phyloP scores from a whole-genome alignment of 1,140 invertebrate species.

The Drosophila ogumai region DNA sequence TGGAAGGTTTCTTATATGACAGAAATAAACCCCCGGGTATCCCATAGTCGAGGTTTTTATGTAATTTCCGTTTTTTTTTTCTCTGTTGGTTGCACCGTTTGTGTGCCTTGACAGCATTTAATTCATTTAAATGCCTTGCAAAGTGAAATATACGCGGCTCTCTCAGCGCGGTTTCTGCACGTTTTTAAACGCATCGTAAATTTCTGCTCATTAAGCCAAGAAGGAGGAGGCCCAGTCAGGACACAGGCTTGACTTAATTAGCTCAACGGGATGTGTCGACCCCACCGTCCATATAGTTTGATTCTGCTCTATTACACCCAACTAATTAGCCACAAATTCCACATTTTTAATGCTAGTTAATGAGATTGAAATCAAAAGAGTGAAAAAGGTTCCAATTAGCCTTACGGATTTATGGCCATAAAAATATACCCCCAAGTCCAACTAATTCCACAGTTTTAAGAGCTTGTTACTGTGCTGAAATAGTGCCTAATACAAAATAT shows the following conservation, averaged over 20 bases:
- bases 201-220: constrained; percentile 53
- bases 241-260: constrained; percentile 30
- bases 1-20: too few relatives aligned
- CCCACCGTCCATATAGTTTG: constrained; percentile 9
- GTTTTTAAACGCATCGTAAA: constrained; percentile 58
- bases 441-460: not conserved
- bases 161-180: constrained; percentile 8
- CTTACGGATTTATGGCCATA: not conserved
- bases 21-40: not conserved
- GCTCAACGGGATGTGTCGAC: constrained; percentile 4
- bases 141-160: constrained; percentile 48
- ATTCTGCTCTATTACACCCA: not conserved
- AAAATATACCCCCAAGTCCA: not conserved
- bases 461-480: not conserved
- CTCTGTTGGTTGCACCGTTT: constrained; percentile 6
- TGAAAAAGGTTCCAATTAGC: constrained; percentile 4
- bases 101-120: constrained; percentile 44
- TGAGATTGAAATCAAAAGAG: constrained; percentile 12
- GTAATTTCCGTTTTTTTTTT: not conserved
- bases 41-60: not conserved
- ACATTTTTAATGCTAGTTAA: constrained; percentile 17
- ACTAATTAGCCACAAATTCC: constrained; percentile 32
- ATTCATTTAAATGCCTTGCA: constrained; percentile 64
- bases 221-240: not conserved
- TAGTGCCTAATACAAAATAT: not conserved